Conservation (phyloP, 2,888 invertebrate genomes). For the Antheraea assamensis region DNA sequence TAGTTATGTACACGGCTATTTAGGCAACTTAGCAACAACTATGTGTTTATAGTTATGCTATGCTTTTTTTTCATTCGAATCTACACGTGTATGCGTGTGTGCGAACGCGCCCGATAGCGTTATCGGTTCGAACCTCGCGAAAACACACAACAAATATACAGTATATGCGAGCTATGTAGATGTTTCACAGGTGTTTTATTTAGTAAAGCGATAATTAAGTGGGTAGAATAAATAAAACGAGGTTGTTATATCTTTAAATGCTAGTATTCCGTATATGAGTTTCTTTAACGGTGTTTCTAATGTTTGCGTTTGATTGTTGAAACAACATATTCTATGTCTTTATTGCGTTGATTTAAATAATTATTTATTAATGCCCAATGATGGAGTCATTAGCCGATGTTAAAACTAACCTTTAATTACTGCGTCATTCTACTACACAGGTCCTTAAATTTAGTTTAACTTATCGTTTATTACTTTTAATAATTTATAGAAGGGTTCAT, state of each 20-base stretch:
- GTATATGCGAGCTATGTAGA: conserved; percentile 35
- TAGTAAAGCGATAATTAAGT: conserved; percentile 45
- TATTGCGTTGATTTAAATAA: too few relatives aligned
- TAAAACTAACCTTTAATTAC: too few relatives aligned
- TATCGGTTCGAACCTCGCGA: conserved; percentile 77
- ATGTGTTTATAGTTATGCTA: conserved; percentile 41
- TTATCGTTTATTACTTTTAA: too few relatives aligned
- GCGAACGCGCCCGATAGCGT: conserved; percentile 72
- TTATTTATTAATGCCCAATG: too few relatives aligned
- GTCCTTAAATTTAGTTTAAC: too few relatives aligned
- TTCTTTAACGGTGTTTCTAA: neutral
- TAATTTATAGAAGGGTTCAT: too few relatives aligned
- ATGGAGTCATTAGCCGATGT: too few relatives aligned
- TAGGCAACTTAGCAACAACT: conserved; percentile 69
- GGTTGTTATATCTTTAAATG: neutral
- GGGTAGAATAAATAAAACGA: conserved; percentile 45
- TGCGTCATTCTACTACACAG: too few relatives aligned
- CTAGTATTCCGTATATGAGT: neutral
- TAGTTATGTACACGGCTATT: conserved; percentile 33
- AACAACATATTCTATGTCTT: neutral
- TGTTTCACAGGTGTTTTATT: conserved; percentile 45
- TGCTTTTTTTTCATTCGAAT: conserved; percentile 45
- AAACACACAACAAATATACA: conserved; percentile 76
- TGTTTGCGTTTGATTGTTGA: neutral
- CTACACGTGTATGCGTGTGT: conserved; percentile 57